Percentiles rank a stretch among this genome's conserved stretches.
Conservation (phyloP, 2,113 vertebrate species). For the Mus pahari region DNA sequence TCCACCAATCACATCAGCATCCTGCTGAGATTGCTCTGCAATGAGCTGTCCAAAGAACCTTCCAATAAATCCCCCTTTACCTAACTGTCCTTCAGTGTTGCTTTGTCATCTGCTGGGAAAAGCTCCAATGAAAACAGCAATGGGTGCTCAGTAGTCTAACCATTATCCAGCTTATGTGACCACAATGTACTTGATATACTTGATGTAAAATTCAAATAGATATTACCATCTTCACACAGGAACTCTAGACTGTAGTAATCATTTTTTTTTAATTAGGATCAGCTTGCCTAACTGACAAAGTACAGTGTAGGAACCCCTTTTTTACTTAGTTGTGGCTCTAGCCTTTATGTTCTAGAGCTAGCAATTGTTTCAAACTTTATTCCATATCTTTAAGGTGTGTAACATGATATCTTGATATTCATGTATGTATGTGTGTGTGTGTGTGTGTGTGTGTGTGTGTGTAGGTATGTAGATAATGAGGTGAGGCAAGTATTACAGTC, state of each 20-base stretch:
- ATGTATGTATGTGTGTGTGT: too few relatives aligned
- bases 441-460: too few relatives aligned
- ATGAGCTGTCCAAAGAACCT: conserved; percentile 38
- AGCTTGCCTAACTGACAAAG: neutral
- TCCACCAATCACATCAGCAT: conserved; percentile 30
- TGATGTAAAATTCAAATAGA: conserved; percentile 32
- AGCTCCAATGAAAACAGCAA: conserved; percentile 44
- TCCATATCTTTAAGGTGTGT: neutral
- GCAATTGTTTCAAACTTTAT: neutral
- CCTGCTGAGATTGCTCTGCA: conserved; percentile 34
- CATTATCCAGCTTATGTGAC: conserved; percentile 23
- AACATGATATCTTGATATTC: neutral
- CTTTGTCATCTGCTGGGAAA: conserved; percentile 46
- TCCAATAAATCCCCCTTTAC: neutral
- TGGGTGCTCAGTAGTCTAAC: conserved; percentile 33
- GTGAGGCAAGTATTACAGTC: neutral
- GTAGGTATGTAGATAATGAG: neutral
- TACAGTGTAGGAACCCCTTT: neutral
- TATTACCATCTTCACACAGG: neutral
- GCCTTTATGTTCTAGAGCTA: conserved; percentile 1
- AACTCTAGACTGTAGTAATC: neutral
- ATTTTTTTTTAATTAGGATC: conserved; percentile 2
- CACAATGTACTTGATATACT: neutral
- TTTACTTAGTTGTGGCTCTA: conserved; percentile 22
- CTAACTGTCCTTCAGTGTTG: conserved; percentile 44